A percentile compares a stretch with the other conserved stretches of the same genome.
These are phyloP conservation scores for Busseola fusca DNA, from an alignment of 2,888 invertebrate species.

Conservation along the genomic window DNA sequence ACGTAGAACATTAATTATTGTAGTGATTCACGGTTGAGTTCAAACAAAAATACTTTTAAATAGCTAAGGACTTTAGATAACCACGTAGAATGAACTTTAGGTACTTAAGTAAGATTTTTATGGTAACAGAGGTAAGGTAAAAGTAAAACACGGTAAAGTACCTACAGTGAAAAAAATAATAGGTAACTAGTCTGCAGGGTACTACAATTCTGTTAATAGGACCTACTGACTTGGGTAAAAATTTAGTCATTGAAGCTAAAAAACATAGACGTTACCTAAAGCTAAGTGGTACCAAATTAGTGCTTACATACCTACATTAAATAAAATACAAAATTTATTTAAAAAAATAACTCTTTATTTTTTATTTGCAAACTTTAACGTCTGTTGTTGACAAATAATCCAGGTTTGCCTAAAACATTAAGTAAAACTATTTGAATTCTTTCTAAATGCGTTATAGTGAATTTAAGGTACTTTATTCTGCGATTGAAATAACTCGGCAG, in stretches of 20 bases:
- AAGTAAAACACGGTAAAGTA: too few species aligned
- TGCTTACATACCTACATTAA: too few species aligned
- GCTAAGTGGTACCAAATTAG: too few species aligned
- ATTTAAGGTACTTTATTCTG: not conserved
- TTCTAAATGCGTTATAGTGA: too few species aligned
- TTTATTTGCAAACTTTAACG: too few species aligned
- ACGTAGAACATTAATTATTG: constrained; percentile 44
- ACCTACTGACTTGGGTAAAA: not conserved
- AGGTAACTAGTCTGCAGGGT: not conserved
- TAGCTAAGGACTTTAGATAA: constrained; percentile 11
- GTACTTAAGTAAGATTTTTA: not conserved
- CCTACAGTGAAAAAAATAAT: too few species aligned
- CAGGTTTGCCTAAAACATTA: not conserved
- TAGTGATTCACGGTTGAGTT: constrained; percentile 39
- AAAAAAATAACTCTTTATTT: too few species aligned
- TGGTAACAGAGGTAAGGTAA: not conserved
- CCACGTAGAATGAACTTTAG: not conserved
- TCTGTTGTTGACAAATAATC: too few species aligned
- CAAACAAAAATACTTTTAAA: constrained; percentile 39
- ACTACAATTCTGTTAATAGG: not conserved
- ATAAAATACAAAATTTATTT: too few species aligned
- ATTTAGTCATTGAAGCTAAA: not conserved
- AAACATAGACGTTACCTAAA: not conserved
- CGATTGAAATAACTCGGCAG: not conserved
- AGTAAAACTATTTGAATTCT: too few species aligned